Percentiles rank a stretch among this genome's conserved stretches.
These are phyloP conservation scores for Hermaeophaga mercurialis DNA, from an alignment of 2,888 invertebrate genomes.

Conservation along the genomic window DNA sequence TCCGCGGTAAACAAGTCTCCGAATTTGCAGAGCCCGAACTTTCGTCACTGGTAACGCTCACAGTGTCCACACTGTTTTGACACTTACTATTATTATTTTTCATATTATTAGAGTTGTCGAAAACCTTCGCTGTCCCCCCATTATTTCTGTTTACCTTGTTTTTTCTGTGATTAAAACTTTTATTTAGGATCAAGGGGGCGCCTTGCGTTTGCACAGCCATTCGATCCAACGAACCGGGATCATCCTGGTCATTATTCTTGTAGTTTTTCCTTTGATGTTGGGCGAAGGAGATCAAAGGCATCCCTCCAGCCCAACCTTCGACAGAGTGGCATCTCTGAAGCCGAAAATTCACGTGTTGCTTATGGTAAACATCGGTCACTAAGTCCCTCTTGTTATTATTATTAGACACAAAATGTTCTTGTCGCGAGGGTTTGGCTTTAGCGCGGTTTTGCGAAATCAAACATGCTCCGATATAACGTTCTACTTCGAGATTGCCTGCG, in stretches of 20 bases:
- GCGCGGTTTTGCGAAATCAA: slow-evolving; percentile 56
- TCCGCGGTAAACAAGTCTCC: slow-evolving; percentile 82
- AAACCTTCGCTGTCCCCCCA: slow-evolving; percentile 37
- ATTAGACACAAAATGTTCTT: slow-evolving; percentile 26
- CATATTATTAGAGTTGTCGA: slow-evolving; percentile 36
- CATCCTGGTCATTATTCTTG: slow-evolving; percentile 51
- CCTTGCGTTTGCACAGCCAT: slow-evolving; percentile 85
- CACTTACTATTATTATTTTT: slow-evolving; percentile 32
- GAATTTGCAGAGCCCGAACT: slow-evolving; percentile 69
- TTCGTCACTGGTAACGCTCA: slow-evolving; percentile 78
- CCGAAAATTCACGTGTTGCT: slow-evolving; percentile 36
- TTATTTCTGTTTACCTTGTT: slow-evolving; percentile 47
- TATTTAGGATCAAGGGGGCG: slow-evolving; percentile 78
- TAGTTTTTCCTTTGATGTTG: slow-evolving; percentile 57
- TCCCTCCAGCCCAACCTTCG: slow-evolving; percentile 75
- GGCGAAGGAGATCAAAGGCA: slow-evolving; percentile 81
- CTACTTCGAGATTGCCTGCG: slow-evolving; percentile 65
- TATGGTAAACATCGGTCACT: slow-evolving; percentile 43
- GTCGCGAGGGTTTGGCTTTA: slow-evolving; percentile 27
- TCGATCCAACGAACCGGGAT: slow-evolving; percentile 68
- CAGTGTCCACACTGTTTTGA: slow-evolving; percentile 61
- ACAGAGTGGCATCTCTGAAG: slow-evolving; percentile 56
- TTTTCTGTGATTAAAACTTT: slow-evolving; percentile 61
- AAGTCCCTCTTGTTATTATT: slow-evolving; percentile 26
- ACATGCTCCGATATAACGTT: slow-evolving; percentile 69